Evolutionary conservation across 2,113 vertebrate species (phyloP).

Genomic region (Uria lomvia): DNA sequence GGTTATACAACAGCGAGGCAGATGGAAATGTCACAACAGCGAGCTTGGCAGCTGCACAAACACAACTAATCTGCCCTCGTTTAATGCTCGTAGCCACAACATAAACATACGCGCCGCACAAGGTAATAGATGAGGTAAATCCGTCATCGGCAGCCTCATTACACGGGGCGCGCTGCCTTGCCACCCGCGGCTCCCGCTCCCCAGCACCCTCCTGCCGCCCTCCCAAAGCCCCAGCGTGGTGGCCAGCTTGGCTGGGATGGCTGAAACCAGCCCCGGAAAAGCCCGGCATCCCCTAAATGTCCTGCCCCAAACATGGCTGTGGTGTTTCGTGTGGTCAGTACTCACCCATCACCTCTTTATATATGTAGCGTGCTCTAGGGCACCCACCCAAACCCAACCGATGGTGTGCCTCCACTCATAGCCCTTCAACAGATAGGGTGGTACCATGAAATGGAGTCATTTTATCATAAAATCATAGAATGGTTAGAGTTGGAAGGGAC

Average conservation of each 20-base stretch:
- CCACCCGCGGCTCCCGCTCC: fast-evolving
- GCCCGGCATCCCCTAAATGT: neutral
- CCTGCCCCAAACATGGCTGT: neutral
- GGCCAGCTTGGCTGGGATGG: neutral
- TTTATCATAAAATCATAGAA: neutral
- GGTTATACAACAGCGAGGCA: neutral
- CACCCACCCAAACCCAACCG: neutral
- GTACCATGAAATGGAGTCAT: neutral
- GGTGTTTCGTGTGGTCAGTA: neutral
- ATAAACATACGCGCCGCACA: neutral
- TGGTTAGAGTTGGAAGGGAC: neutral
- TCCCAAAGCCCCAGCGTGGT: fast-evolving
- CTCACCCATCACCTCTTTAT: neutral
- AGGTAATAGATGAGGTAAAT: neutral
- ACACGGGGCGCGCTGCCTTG: neutral
- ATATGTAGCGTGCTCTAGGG: fast-evolving
- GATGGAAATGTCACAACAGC: constrained; percentile 1
- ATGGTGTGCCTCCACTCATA: fast-evolving
- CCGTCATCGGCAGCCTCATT: neutral
- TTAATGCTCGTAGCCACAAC: constrained; percentile 3
- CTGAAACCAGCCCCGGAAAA: neutral
- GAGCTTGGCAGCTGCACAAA: constrained; percentile 21
- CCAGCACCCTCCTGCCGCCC: neutral
- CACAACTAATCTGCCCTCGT: neutral
- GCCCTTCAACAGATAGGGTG: neutral